Evolutionary conservation across 2,888 invertebrate genomes (phyloP), one percentile per base, ranked within the genome.

Genomic region (Leucozona laternaria): DNA sequence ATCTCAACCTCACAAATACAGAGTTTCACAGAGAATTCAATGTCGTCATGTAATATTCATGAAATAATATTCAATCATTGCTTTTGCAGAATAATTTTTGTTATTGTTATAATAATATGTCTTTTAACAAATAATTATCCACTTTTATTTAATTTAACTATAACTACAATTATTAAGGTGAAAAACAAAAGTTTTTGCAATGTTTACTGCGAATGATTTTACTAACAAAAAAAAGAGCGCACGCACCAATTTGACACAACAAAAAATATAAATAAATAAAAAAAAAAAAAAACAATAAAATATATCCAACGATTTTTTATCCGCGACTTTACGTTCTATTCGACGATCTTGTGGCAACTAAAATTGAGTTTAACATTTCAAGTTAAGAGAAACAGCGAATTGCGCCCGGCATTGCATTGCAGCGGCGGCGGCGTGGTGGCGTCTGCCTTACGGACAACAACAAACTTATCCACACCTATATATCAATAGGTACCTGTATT

Each of bases 331-430:
- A 60, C 80, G 80, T 80, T 76, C 77, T 80, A 68, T 40, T 76
- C 77, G 66, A 80, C 77, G 76, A 80, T 85, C 84, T 80, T 72
- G 77, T 71, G 66, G 76, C 77, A 77, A 85, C 84, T 85, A 66
- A 80, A 80, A 85, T 66, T 80, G 71, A 80, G 70, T 45, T 17
- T 43, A 31, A 48, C 58, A 43, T 62, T 45, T 71, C 34, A 17
- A 55, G 50, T 85, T 72, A 85, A 80, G 84, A 85, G 84, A 68
- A 80, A 34, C 55, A 81, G 31, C n/a, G 15, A 37, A 60, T 57
- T 50, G 58, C n/a, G 60, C 28, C n/a, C 20, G 66, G 55, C n/a
- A 25, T 13, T 15, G 55, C n/a, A 25, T 13, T 15, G 15, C 22
- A 13, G 60, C 17, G 68, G 45, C 28, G 17, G 13, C 20, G 48